Percentiles rank a stretch among this genome's conserved stretches.
These are phyloP conservation scores for Neomonachus schauinslandi DNA, from an alignment of 2,113 vertebrate species.

Conservation along the genomic window DNA sequence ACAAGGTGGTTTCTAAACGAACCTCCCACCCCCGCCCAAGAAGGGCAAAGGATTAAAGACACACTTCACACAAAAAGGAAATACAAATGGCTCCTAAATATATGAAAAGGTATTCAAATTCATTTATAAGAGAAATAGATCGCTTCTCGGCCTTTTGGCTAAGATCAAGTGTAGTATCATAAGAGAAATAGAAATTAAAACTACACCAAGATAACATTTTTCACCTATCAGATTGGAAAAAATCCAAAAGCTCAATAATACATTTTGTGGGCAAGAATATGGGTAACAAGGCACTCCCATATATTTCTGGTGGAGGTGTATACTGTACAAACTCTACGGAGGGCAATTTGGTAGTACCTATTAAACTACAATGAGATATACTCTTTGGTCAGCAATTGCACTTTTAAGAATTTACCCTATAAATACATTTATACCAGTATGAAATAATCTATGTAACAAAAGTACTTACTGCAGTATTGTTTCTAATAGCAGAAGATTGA, in stretches of 20 bases:
- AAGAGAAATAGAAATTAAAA: neutral
- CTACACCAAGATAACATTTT: constrained; percentile 46
- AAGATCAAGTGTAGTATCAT: neutral
- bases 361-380: neutral
- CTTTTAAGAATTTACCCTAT: constrained; percentile 51
- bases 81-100: constrained; percentile 25
- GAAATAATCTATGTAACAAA: constrained; percentile 47
- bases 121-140: constrained; percentile 40
- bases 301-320: neutral
- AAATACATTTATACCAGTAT: constrained; percentile 48
- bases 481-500: neutral
- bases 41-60: neutral
- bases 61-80: constrained; percentile 42
- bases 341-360: neutral
- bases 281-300: neutral
- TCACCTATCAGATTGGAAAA: constrained; percentile 23
- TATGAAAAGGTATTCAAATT: constrained; percentile 57
- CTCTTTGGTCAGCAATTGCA: constrained; percentile 2
- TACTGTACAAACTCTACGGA: neutral
- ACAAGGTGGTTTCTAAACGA: constrained; percentile 1
- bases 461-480: neutral
- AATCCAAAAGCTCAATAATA: constrained; percentile 12
- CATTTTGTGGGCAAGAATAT: constrained; percentile 45
- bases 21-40: neutral
- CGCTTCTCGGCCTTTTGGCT: too few species aligned